Base-by-base conservation (phyloP, 2,888 invertebrate species). In the Diaperis boleti region DNA sequence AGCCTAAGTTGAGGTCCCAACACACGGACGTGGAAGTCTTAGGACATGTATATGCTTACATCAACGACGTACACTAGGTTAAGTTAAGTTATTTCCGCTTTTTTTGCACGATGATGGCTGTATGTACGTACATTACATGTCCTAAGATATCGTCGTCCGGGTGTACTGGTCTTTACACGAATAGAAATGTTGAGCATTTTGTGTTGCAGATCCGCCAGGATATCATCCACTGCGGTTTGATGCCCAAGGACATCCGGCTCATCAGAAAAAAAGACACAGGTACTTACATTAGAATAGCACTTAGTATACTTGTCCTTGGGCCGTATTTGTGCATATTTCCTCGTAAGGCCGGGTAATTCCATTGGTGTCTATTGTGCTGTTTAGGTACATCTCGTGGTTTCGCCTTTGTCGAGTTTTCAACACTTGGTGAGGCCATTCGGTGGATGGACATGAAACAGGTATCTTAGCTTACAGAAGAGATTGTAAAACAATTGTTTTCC, bases 391-490 rank as follows among this genome's bases (percentile, higher is more conserved):
- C 92, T 83, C 87, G 92, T 81, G 92, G 92, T 81, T 92, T 93
- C 87, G 93, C 92, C 82, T 93, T 94, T 89, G 92, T 95, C 86
- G 95, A 96, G 88, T 96, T 96, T 89, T 87, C 89, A 83, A 90
- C 91, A 83, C 88, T 92, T 82, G 88, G 89, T 82, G 94, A 94
- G 85, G 94, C 95, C 79, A 89, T 89, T 82, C 88, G 88, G 82
- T 95, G 95, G 94, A 95, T 95, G 92, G 94, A 94, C 83, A 86
- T 88, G 84, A 93, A 92, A 87, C 91, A 94, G 90, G 92, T 92
- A 88, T 80, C 81, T 81, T 79, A 79, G 72, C 70, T 76, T 75
- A 74, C 70, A 73, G 73, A 75, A 74, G 74, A 74, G 60, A 71
- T 60, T 69, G 61, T 69, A 64, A 50, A 68, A 66, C 62, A 61